Base-by-base conservation (phyloP, 2,797 vertebrate species). In the Eulemur rubriventer region DNA sequence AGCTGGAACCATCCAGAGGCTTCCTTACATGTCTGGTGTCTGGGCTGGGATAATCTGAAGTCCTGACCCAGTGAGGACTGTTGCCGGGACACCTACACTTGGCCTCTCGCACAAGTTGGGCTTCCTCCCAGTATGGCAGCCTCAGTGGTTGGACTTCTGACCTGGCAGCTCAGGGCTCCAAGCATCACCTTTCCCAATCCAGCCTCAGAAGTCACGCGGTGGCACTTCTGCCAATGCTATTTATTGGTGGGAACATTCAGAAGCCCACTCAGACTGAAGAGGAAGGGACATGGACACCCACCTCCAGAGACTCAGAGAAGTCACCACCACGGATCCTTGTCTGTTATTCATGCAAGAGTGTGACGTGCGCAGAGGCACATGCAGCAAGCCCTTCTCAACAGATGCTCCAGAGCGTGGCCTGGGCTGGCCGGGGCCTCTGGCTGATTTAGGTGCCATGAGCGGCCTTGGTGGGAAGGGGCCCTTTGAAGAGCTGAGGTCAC, bases 41-140 rank as follows among this genome's bases (percentile, higher is more conserved):
- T 30, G 43, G 57, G 4, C 10, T 14, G 79, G 41, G 26, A 0
- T 2, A 28, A 16, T 4, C 0, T 46, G 69, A 80, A 17, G 30
- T 35, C 35, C 20, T n/a, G 48, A 26, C 35, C 3, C 26, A 12
- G 61, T 24, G 0, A 43, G 50, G 28, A 30, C 55, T 6, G 17
- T 33, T 16, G 11, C 82, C 6, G 6, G 28, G 65, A 24, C 10
- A 3, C 67, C 7, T 11, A 30, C 24, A 6, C 33, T 0, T 0
- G 6, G 50, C 55, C 22, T 81, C 38, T 59, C 7, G 0, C 0
- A 20, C 1, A 7, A 33, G 41, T 2, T 4, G 9, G n/a, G 33
- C 41, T n/a, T 59, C 55, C 76, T 46, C 63, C 41, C 18, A 33
- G 9, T 4, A 2, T 1, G 69, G 46, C 43, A 1, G 28, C 52